Evolutionary conservation across 1,140 invertebrate species (phyloP).

Genomic region (Listronotus oregonensis): DNA sequence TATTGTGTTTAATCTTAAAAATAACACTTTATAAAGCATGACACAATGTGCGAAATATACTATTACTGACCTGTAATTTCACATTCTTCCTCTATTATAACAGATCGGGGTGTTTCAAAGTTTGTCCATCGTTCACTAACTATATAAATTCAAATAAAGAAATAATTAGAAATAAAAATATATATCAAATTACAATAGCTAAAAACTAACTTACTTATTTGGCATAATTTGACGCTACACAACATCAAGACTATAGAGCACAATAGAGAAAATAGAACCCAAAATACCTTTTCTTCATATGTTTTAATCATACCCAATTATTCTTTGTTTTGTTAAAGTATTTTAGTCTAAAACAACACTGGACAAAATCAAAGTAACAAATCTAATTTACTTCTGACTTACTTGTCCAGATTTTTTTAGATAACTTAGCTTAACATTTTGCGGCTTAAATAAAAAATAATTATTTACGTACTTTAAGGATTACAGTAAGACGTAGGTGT

Average conservation of each 20-base stretch:
- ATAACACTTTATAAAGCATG: no score
- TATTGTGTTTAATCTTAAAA: no score
- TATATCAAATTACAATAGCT: background rate
- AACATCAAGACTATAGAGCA: conserved; percentile 4
- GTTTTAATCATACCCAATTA: conserved; percentile 17
- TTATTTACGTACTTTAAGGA: no score
- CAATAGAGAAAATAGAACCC: conserved; percentile 13
- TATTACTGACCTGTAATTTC: conserved; percentile 4
- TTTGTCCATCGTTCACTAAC: conserved; percentile 2
- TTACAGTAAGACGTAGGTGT: no score
- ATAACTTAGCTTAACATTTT: no score
- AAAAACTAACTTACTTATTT: conserved; percentile 21
- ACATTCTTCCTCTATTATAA: conserved; percentile 10
- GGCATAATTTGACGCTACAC: conserved; percentile 18
- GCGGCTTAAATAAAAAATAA: no score
- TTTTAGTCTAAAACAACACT: no score
- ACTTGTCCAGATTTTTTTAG: no score
- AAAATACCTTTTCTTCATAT: conserved; percentile 19
- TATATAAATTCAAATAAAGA: conserved; percentile 1
- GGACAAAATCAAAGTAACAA: no score
- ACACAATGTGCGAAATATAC: no score
- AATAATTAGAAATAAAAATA: background rate
- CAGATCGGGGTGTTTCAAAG: background rate
- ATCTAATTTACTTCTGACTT: no score
- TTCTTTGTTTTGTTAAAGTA: no score